phyloP scores from a whole-genome alignment of 2,888 invertebrate species.

The Cephus rjabovi region DNA sequence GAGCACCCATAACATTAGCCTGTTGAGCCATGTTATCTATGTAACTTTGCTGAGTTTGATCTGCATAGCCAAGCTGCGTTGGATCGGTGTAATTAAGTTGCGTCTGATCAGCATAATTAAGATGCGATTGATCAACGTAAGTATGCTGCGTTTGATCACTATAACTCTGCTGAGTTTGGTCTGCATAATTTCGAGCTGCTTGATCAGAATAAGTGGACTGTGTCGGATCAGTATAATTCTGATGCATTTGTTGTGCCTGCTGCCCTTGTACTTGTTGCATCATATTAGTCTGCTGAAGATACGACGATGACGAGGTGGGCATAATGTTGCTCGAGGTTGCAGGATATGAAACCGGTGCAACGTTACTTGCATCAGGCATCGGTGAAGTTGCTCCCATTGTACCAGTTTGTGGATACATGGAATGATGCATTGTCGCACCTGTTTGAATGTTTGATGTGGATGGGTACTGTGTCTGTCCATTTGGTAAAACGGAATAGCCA shows the following conservation, averaged over 20 bases:
- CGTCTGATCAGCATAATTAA: slow-evolving; percentile 22
- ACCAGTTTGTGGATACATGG: slow-evolving; percentile 4
- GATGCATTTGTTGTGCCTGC: not conserved
- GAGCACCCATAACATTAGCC: slow-evolving; percentile 16
- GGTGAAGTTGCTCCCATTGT: slow-evolving; percentile 17
- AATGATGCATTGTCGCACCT: not conserved
- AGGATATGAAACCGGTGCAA: not conserved
- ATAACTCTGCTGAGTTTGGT: slow-evolving; percentile 1
- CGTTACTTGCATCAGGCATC: slow-evolving; percentile 13
- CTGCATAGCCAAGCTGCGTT: not conserved
- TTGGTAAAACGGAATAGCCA: slow-evolving; percentile 23
- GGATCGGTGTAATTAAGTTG: slow-evolving; percentile 37
- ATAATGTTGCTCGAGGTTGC: slow-evolving; percentile 13
- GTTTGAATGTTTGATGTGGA: slow-evolving; percentile 2
- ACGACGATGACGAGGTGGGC: slow-evolving; percentile 11
- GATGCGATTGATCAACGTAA: not conserved
- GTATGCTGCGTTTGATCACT: not conserved
- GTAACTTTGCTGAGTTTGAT: slow-evolving; percentile 6
- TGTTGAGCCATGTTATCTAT: not conserved
- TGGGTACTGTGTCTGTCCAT: slow-evolving; percentile 22
- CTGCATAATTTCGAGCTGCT: not conserved
- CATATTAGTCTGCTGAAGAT: slow-evolving; percentile 2
- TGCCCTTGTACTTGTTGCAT: not conserved
- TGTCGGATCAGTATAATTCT: slow-evolving; percentile 21
- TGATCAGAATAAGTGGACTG: slow-evolving; percentile 36